phyloP scores from a whole-genome alignment of 2,797 vertebrate genomes.

The Pseudochirops corinnae region DNA sequence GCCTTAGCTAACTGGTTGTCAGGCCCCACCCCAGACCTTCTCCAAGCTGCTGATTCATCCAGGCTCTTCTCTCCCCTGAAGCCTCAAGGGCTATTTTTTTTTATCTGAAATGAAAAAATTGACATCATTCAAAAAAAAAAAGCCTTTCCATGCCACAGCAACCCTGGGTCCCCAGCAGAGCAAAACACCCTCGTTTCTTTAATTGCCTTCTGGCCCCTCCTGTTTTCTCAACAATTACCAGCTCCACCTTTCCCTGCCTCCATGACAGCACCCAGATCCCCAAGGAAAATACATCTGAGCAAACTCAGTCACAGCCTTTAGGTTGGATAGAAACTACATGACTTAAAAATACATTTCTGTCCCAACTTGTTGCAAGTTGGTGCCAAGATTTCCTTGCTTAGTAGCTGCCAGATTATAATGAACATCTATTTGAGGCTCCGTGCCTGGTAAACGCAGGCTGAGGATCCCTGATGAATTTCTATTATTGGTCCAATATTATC shows the following conservation, averaged over 20 bases:
- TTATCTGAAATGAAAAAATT: slow-evolving; percentile 65
- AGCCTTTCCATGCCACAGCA: neutral
- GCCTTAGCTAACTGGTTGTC: slow-evolving; percentile 47
- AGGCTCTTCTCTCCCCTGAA: slow-evolving; percentile 58
- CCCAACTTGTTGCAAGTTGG: slow-evolving; percentile 14
- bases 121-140: slow-evolving; percentile 62
- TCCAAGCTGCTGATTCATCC: slow-evolving; percentile 59
- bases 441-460: slow-evolving; percentile 52
- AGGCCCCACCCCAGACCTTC: slow-evolving; percentile 34
- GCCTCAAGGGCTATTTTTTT: slow-evolving; percentile 49
- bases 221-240: slow-evolving; percentile 75
- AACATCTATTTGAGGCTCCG: slow-evolving; percentile 41
- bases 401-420: slow-evolving; percentile 53
- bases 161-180: slow-evolving; percentile 30
- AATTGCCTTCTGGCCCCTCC: slow-evolving; percentile 70
- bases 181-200: slow-evolving; percentile 60
- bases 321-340: slow-evolving; percentile 19
- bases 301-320: slow-evolving; percentile 59
- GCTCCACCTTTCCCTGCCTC: slow-evolving; percentile 63
- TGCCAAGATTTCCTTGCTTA: slow-evolving; percentile 50
- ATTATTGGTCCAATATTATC: slow-evolving; percentile 41
- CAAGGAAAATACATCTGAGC: slow-evolving; percentile 67
- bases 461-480: slow-evolving; percentile 42
- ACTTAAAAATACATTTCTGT: slow-evolving; percentile 29
- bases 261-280: slow-evolving; percentile 10